Percentiles rank a stretch among this genome's conserved stretches.
Evolutionary conservation across 2,888 invertebrate genomes (phyloP).

Genomic region (Perdita meconis): DNA sequence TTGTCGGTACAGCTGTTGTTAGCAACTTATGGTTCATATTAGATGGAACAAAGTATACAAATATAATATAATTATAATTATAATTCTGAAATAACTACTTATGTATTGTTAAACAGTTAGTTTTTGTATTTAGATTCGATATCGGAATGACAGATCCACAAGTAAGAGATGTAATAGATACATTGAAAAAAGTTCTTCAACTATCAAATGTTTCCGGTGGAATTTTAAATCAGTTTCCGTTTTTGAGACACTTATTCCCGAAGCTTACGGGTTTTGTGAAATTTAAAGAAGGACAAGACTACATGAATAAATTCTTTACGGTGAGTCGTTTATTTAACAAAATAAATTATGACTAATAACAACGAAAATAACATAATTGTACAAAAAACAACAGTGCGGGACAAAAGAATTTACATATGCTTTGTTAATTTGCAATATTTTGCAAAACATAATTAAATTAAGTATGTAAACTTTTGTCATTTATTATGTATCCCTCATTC

Average conservation of each 20-base stretch:
- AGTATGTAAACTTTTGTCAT: too few species aligned
- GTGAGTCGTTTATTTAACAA: slow-evolving; percentile 30
- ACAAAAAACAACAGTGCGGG: too few species aligned
- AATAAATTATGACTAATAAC: not conserved
- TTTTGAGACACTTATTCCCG: slow-evolving; percentile 88
- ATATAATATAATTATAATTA: not conserved
- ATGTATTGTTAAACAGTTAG: not conserved
- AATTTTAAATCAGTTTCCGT: slow-evolving; percentile 88
- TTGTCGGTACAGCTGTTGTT: slow-evolving; percentile 85
- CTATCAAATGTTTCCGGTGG: slow-evolving; percentile 88
- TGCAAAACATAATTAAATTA: too few species aligned
- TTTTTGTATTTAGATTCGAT: slow-evolving; percentile 83
- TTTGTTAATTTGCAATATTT: too few species aligned
- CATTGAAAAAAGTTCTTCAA: slow-evolving; percentile 87
- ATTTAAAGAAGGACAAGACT: slow-evolving; percentile 85
- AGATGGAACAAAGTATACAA: slow-evolving; percentile 86
- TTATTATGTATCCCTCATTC: too few species aligned
- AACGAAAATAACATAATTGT: too few species aligned
- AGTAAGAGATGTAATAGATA: slow-evolving; percentile 86
- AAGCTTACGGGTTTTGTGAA: slow-evolving; percentile 86
- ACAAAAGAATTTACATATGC: too few species aligned
- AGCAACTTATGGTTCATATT: slow-evolving; percentile 90
- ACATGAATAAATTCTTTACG: slow-evolving; percentile 83
- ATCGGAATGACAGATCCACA: slow-evolving; percentile 85
- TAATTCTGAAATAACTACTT: not conserved